A percentile compares a stretch with the other conserved stretches of the same genome.
These are phyloP conservation scores for Percina caprodes DNA, from an alignment of 2,113 vertebrate genomes.

Conservation along the genomic window DNA sequence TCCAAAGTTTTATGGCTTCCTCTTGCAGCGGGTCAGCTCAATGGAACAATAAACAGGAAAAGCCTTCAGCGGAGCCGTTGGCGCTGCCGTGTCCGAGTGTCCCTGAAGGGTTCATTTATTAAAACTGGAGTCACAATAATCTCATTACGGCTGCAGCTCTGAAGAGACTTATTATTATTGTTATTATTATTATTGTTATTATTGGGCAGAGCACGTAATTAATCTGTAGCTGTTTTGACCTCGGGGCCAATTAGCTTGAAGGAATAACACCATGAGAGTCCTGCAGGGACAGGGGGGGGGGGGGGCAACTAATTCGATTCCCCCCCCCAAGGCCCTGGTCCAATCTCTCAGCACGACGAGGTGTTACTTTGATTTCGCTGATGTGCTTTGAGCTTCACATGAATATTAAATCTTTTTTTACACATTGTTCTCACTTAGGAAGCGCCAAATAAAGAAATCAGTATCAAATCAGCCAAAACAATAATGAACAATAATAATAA, in stretches of 20 bases:
- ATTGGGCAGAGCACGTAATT: constrained; percentile 30
- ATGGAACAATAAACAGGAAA: too few relatives aligned
- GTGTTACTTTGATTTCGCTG: neutral
- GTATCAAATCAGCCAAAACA: too few relatives aligned
- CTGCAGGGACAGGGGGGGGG: neutral
- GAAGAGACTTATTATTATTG: constrained; percentile 12
- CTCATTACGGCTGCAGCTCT: constrained; percentile 1
- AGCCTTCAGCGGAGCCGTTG: too few relatives aligned
- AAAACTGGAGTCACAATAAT: neutral
- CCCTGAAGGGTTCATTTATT: neutral
- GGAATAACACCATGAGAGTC: neutral
- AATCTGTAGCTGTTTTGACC: constrained; percentile 12
- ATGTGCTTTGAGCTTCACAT: neutral
- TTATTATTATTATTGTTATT: neutral
- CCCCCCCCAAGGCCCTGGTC: neutral
- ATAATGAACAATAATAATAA: too few relatives aligned
- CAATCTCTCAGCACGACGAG: neutral
- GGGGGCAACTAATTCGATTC: constrained; percentile 4
- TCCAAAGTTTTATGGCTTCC: too few relatives aligned
- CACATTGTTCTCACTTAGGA: too few relatives aligned
- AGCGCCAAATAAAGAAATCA: too few relatives aligned
- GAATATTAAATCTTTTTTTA: too few relatives aligned
- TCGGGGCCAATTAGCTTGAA: constrained; percentile 24
- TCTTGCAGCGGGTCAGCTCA: too few relatives aligned
- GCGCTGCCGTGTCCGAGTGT: too few relatives aligned